Conservation (phyloP, 2,888 invertebrate genomes). For the Polyploca ridens region DNA sequence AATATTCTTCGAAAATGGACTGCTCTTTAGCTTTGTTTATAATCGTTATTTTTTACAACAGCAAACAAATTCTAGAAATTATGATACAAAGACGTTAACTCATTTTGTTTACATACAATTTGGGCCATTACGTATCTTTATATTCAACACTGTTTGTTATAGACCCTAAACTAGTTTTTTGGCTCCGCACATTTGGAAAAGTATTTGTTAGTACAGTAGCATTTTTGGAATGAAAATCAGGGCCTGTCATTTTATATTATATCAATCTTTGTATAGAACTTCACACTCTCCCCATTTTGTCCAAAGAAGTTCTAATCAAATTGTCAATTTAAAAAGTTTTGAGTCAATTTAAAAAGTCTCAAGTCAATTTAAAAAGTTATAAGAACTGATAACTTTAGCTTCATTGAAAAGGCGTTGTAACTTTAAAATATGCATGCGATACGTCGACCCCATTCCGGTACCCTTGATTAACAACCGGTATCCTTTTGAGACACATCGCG, state of each 20-base stretch:
- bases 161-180: no score
- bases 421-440: conserved; percentile 16
- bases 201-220: no score
- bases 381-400: background rate
- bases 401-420: background rate
- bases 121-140: background rate
- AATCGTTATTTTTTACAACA: conserved; percentile 11
- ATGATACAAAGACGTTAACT: no score
- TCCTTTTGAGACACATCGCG: background rate
- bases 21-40: background rate
- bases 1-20: background rate
- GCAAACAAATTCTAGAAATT: no score
- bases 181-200: no score
- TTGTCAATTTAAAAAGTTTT: background rate
- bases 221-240: no score
- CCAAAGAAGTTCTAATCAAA: no score
- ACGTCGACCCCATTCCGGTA: conserved; percentile 16
- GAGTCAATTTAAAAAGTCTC: no score
- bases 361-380: background rate
- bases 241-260: no score
- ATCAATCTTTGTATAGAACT: no score
- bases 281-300: background rate
- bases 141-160: background rate
- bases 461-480: conserved; percentile 13
- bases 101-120: background rate